Conservation (phyloP, 2,797 vertebrate genomes). For the Neostethus bicornis region DNA sequence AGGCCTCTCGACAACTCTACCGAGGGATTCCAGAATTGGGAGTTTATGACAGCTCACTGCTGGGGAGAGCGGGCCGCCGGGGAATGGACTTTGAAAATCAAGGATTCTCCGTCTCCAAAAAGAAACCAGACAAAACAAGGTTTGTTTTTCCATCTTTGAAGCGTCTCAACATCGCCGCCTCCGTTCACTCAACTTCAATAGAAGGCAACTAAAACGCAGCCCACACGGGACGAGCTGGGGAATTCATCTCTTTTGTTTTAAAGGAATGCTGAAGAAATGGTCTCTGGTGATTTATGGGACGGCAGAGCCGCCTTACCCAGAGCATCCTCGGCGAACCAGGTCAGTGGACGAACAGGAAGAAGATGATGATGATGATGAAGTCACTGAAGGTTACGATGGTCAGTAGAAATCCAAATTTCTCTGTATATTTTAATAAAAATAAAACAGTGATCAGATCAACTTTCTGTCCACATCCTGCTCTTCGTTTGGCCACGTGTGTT, state of each 20-base stretch:
- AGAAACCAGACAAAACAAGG: constrained; percentile 85
- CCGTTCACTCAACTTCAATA: constrained; percentile 13
- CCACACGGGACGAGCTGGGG: constrained; percentile 15
- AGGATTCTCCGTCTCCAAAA: constrained; percentile 85
- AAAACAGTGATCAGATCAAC: constrained; percentile 4
- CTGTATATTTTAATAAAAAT: neutral
- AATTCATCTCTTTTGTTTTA: constrained; percentile 18
- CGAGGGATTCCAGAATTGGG: constrained; percentile 95
- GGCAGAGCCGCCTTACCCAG: constrained; percentile 83
- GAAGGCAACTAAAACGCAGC: constrained; percentile 19
- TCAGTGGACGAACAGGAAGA: too few species aligned
- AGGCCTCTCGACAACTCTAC: constrained; percentile 92
- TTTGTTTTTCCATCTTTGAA: constrained; percentile 54
- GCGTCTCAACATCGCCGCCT: constrained; percentile 20
- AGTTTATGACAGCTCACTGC: constrained; percentile 96
- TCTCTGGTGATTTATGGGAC: constrained; percentile 94
- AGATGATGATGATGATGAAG: constrained; percentile 63
- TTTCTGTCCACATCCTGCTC: constrained; percentile 12
- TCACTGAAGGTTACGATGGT: constrained; percentile 76
- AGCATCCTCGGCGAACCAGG: constrained; percentile 79
- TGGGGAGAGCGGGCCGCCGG: constrained; percentile 93
- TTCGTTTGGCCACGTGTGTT: constrained; percentile 34
- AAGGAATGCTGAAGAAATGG: constrained; percentile 91
- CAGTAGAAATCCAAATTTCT: constrained; percentile 43
- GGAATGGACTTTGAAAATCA: constrained; percentile 92